Base-by-base conservation (phyloP, 2,113 vertebrate genomes). In the Narcine bancroftii region DNA sequence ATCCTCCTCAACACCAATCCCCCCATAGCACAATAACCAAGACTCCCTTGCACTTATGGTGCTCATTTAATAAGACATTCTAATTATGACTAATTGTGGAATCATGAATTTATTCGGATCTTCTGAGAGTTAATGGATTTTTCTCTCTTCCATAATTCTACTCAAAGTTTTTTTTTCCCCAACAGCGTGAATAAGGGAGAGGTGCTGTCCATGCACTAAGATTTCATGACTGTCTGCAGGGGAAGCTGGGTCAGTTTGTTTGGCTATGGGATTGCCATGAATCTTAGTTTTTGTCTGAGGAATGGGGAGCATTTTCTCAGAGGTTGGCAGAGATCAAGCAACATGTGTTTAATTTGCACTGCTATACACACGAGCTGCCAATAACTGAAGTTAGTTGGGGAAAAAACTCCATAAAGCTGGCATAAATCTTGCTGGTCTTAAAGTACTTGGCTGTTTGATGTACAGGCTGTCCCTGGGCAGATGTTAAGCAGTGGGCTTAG, bases 341-440 rank as follows among this genome's bases (percentile, higher is more conserved):
- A 95, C 94, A 94, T 96, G 96, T 96, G 96, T 96, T 95, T 95
- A 95, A 96, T 97, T 97, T 96, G 94, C 94, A 92, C 95, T 92
- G 95, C 93, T 93, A 96, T 95, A 92, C 72, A 93, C 92, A 66
- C 93, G 92, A 94, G 93, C 95, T 94, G 96, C 95, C 96, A 95
- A 89, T 85, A 94, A 65, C 65, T 92, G 45, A 63, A 94, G 93
- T 94, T 92, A 91, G 95, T 94, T 69, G 6, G 92, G 95, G 71
- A 85, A 56, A 56, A 56, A 95, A 92, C 92, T 42, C 94, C 73
- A 94, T 94, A 92, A 94, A 15, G 6, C 92, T 93, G 94, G 94
- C 94, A 94, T 95, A 95, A 94, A 94, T 85, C 93, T 93, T n/a
- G 0, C 92, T 3, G 15, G 93, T 94, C 26, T 92, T 81, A 92